Conservation (phyloP, 2,113 vertebrate species). For the Dunckerocampus dactyliophorus region DNA sequence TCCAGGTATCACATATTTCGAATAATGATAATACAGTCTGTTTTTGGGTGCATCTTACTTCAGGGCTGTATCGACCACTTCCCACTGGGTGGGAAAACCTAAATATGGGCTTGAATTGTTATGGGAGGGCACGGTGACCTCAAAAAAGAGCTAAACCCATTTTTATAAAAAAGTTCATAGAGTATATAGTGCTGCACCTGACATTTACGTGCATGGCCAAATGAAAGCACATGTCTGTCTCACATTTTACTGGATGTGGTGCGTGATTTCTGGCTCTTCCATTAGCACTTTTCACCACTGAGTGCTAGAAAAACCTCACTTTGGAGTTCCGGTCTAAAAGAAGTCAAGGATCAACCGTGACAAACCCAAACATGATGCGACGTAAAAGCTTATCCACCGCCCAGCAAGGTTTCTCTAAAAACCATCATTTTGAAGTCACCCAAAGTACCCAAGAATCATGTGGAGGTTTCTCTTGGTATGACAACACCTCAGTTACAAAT, state of each 20-base stretch:
- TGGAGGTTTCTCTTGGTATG: background rate
- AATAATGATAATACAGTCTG: no score
- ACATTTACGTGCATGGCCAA: slow-evolving; percentile 3
- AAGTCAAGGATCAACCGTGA: background rate
- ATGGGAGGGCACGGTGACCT: slow-evolving; percentile 23
- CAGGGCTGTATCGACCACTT: background rate
- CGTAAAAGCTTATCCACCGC: background rate
- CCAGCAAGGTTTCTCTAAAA: background rate
- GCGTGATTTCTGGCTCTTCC: slow-evolving; percentile 8
- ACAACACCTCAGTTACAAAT: slow-evolving; percentile 7
- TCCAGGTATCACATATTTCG: no score
- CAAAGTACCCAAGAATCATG: background rate
- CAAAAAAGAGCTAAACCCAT: slow-evolving; percentile 24
- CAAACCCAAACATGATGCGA: background rate
- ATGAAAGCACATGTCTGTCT: background rate
- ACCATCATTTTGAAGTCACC: background rate
- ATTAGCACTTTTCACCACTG: background rate
- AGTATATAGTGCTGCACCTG: slow-evolving; percentile 26
- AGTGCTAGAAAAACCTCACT: background rate
- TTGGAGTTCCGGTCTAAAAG: background rate
- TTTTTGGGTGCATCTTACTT: background rate
- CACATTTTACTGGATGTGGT: slow-evolving; percentile 19
- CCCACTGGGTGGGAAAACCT: slow-evolving; percentile 11
- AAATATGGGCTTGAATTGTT: slow-evolving; percentile 7
- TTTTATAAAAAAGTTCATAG: slow-evolving; percentile 23